Conservation (phyloP, 2,888 invertebrate genomes). For the Drosophila pegasa region DNA sequence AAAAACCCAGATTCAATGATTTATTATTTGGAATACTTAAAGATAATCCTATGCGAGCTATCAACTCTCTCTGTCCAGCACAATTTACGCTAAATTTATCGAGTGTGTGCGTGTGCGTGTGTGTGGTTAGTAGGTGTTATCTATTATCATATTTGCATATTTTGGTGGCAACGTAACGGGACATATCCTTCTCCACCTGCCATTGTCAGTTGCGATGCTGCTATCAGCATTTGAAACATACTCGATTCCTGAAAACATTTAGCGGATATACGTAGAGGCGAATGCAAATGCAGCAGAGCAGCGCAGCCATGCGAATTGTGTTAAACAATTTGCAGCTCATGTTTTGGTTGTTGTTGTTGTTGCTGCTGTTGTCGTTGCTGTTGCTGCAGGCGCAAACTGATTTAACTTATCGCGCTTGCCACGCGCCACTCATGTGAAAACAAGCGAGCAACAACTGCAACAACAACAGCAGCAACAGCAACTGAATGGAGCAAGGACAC, state of each 20-base stretch:
- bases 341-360: conserved; percentile 58
- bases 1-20: not conserved
- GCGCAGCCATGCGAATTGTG: conserved; percentile 59
- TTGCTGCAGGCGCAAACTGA: conserved; percentile 56
- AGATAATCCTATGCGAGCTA: not conserved
- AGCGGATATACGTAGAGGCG: conserved; percentile 1
- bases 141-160: conserved; percentile 26
- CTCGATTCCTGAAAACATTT: conserved; percentile 19
- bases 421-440: conserved; percentile 65
- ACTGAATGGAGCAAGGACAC: conserved; percentile 29
- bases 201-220: conserved; percentile 25
- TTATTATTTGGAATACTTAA: not conserved
- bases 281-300: conserved; percentile 6
- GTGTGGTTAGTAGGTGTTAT: not conserved
- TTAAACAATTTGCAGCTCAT: conserved; percentile 74
- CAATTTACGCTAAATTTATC: not conserved
- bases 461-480: conserved; percentile 31
- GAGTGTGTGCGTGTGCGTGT: too few relatives aligned
- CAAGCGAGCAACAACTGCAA: conserved; percentile 34
- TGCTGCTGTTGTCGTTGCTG: not conserved
- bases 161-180: not conserved
- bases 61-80: not conserved
- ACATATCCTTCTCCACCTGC: conserved; percentile 16
- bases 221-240: conserved; percentile 36
- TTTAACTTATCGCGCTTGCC: conserved; percentile 73